Evolutionary conservation across 2,888 invertebrate species (phyloP).

Genomic region (Amphimallon solstitiale): DNA sequence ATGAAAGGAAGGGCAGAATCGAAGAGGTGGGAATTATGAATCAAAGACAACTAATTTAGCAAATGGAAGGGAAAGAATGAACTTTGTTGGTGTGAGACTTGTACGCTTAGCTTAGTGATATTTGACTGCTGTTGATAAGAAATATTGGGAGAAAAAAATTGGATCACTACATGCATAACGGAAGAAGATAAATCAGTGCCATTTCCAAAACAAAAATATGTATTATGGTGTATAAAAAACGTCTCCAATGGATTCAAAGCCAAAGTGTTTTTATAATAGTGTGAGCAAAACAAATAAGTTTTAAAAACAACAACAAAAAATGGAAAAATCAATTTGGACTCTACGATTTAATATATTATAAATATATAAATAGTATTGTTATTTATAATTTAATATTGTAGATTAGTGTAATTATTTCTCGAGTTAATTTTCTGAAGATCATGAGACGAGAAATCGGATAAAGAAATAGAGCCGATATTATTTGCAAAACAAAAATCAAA

Average conservation of each 20-base stretch:
- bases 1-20: slow-evolving; percentile 59
- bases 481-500: slow-evolving; percentile 2
- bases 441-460: slow-evolving; percentile 25
- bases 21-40: neutral
- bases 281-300: slow-evolving; percentile 57
- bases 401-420: slow-evolving; percentile 46
- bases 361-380: slow-evolving; percentile 66
- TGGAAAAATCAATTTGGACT: slow-evolving; percentile 45
- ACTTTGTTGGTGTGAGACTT: slow-evolving; percentile 58
- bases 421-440: slow-evolving; percentile 27
- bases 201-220: slow-evolving; percentile 58
- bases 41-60: neutral
- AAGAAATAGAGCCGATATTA: slow-evolving; percentile 30
- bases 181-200: slow-evolving; percentile 61
- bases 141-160: slow-evolving; percentile 40
- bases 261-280: slow-evolving; percentile 67
- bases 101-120: slow-evolving; percentile 63
- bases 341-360: slow-evolving; percentile 45
- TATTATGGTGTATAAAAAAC: slow-evolving; percentile 63
- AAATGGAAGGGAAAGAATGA: neutral
- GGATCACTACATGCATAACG: slow-evolving; percentile 39
- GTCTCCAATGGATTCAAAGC: slow-evolving; percentile 61
- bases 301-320: slow-evolving; percentile 20
- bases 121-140: no score
- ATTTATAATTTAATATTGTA: slow-evolving; percentile 66